Conservation (phyloP, 1,140 invertebrate genomes). For the Paramacrobiotus metropolitanus region DNA sequence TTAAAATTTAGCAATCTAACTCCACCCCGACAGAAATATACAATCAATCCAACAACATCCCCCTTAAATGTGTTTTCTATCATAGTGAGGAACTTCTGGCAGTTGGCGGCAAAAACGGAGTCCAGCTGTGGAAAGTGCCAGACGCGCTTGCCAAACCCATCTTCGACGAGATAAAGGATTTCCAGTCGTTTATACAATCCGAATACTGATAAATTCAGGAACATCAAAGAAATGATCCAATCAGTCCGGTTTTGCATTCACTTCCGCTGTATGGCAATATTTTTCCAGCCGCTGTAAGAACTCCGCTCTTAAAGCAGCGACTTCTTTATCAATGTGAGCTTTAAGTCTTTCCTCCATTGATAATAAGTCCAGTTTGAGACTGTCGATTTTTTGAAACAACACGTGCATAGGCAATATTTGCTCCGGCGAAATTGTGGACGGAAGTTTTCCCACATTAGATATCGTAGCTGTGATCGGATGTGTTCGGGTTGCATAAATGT, state of each 20-base stretch:
- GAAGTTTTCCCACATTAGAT: background rate
- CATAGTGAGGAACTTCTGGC: background rate
- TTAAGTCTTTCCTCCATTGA: background rate
- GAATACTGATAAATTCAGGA: background rate
- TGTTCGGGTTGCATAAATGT: too few species aligned
- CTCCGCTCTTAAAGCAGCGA: background rate
- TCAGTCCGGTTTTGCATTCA: too few species aligned
- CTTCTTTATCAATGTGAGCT: background rate
- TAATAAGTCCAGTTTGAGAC: background rate
- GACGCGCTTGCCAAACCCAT: background rate
- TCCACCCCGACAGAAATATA: too few species aligned
- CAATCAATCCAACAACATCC: too few species aligned
- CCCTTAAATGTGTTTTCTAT: too few species aligned
- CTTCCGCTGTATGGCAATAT: too few species aligned
- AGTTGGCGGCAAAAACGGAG: background rate
- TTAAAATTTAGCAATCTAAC: too few species aligned
- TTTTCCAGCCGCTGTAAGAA: background rate
- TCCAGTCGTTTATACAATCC: background rate
- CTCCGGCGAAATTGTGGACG: background rate
- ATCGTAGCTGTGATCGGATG: background rate
- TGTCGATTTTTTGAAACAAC: background rate
- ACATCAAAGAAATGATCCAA: too few species aligned
- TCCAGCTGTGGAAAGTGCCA: background rate
- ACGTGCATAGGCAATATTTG: background rate
- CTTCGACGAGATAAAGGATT: background rate